Evolutionary conservation across 2,888 invertebrate genomes (phyloP).

Genomic region (Parochlus steinenii): DNA sequence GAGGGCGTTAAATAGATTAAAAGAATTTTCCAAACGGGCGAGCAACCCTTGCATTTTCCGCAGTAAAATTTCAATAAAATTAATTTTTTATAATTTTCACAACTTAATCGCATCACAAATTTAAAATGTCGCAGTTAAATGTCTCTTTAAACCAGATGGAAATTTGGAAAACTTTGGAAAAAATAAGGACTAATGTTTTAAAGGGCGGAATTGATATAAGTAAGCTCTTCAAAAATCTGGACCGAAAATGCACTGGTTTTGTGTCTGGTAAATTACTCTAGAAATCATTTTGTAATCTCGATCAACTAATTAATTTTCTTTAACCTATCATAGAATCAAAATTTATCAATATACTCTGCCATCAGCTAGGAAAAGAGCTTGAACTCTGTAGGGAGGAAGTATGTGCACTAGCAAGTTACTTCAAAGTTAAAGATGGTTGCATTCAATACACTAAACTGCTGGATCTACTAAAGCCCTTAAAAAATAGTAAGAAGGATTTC

Average conservation of each 20-base stretch:
- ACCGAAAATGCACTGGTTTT: slow-evolving; percentile 47
- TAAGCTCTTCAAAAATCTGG: slow-evolving; percentile 50
- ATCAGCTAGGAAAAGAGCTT: slow-evolving; percentile 44
- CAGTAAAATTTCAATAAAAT: too few relatives aligned
- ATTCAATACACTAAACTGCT: slow-evolving; percentile 60
- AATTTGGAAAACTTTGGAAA: too few relatives aligned
- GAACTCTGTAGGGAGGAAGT: slow-evolving; percentile 58
- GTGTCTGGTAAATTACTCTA: slow-evolving; percentile 38
- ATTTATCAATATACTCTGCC: slow-evolving; percentile 52
- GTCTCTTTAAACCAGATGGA: too few relatives aligned
- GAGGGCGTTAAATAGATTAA: too few relatives aligned
- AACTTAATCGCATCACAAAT: too few relatives aligned
- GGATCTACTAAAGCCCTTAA: slow-evolving; percentile 31
- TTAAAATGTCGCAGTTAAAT: too few relatives aligned
- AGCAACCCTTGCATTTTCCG: too few relatives aligned
- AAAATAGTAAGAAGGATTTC: slow-evolving; percentile 21
- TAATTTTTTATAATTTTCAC: too few relatives aligned
- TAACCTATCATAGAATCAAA: slow-evolving; percentile 41
- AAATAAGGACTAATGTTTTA: slow-evolving; percentile 54
- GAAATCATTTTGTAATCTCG: slow-evolving; percentile 8
- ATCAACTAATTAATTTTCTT: slow-evolving; percentile 6
- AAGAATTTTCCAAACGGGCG: too few relatives aligned
- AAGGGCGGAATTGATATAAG: slow-evolving; percentile 54
- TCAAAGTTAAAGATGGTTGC: slow-evolving; percentile 61
- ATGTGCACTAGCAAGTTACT: slow-evolving; percentile 56